A percentile compares a stretch with the other conserved stretches of the same genome.
Conservation (phyloP, 2,113 vertebrate species). For the Corythaeola cristata region DNA sequence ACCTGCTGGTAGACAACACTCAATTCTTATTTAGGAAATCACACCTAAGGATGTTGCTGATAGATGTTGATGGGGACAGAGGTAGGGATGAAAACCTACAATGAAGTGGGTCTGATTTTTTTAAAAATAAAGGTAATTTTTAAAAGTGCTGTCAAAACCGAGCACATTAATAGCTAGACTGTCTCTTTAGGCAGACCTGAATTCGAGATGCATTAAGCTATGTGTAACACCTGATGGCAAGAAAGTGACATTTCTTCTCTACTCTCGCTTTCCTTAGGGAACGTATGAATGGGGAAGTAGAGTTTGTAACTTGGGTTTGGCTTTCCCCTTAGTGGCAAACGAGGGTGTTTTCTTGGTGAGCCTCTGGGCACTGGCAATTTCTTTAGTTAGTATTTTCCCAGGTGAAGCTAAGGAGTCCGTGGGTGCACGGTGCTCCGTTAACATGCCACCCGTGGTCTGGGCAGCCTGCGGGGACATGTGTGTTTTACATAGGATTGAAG, state of each 20-base stretch:
- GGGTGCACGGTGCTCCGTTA: fast-evolving
- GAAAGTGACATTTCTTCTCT: background rate
- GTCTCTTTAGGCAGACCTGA: background rate
- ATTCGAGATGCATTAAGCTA: background rate
- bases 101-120: background rate
- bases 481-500: background rate
- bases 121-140: background rate
- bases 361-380: background rate
- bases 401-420: background rate
- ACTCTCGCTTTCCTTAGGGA: background rate
- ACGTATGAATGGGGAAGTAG: background rate
- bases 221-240: background rate
- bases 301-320: background rate
- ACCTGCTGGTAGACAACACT: background rate
- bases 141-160: background rate
- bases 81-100: background rate
- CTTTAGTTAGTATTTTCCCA: background rate
- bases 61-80: background rate
- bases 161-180: background rate
- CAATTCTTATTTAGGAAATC: background rate
- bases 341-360: background rate
- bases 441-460: background rate
- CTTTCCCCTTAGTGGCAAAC: background rate
- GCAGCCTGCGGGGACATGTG: background rate
- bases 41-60: background rate